Base-by-base conservation (phyloP, 2,888 invertebrate genomes). In the Hirtodrosophila cameraria region DNA sequence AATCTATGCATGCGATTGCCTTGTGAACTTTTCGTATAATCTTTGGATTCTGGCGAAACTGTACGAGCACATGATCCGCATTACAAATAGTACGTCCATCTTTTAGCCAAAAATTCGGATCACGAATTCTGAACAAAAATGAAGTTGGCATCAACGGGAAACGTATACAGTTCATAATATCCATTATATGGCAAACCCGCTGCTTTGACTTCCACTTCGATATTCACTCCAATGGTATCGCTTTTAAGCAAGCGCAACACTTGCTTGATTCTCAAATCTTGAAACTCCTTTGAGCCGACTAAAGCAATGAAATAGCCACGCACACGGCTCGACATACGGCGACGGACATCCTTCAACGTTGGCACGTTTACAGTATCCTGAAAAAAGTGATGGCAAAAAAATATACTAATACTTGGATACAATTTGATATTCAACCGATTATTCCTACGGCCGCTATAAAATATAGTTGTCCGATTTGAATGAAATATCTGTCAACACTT, bases 171-270 rank as follows among this genome's bases (percentile, higher is more conserved):
- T 15, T 13, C 54, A 75, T 58, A 5, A 65, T 4, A 0, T n/a
- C 3, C 3, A 33, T 15, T 5, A 65, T 2, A 8, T 72, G 31
- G 0, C 8, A 1, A 4, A 52, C 7, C 0, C 75, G 55, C 0
- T 12, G 0, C 4, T 48, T 1, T 9, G 36, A 75, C 62, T 31
- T 76, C 77, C 2, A 55, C 36, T 13, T 75, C 75, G 2, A 50
- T 45, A 31, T 75, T 75, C 1, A 75, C 77, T 0, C 73, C 75
- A 9, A 75, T 30, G 0, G 42, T 2, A 2, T 72, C 54, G 4
- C 18, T 25, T 0, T 18, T 8, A 1, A 75, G 23, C 4, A 75
- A 1, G 1, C 12, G 1, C 0, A 55, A 4, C 3, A 75, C 0
- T 1, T 53, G 38, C 0, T 12, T 1, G 0, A 35, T 18, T 0